Percentiles rank a stretch among this genome's conserved stretches.
Evolutionary conservation across 1,140 invertebrate genomes (phyloP).

Genomic region (Periplaneta americana): DNA sequence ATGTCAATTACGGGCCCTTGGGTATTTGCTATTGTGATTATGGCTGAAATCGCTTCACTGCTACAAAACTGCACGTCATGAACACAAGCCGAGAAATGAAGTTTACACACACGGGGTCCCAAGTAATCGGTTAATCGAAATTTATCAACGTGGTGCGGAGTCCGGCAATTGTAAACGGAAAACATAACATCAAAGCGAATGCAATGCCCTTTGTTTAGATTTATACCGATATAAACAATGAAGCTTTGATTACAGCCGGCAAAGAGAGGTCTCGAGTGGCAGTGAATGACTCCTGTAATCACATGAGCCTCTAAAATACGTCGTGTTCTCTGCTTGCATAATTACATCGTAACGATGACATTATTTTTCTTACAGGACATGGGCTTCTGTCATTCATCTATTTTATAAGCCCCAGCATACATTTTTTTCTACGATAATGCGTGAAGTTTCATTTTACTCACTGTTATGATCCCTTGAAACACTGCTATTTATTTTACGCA

Average conservation of each 20-base stretch:
- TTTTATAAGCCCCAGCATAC: no score
- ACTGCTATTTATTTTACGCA: no score
- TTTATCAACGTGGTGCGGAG: not conserved
- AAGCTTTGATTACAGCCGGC: not conserved
- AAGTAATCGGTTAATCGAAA: not conserved
- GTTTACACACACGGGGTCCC: not conserved
- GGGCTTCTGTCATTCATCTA: no score
- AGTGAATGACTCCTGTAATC: not conserved
- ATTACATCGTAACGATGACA: no score
- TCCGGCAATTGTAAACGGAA: not conserved
- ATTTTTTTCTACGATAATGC: no score
- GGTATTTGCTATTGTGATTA: not conserved
- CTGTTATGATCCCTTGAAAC: no score
- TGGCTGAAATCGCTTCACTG: not conserved
- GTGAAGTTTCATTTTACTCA: no score
- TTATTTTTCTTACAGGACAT: no score
- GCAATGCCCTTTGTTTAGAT: not conserved
- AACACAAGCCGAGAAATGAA: not conserved
- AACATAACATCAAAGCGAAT: not conserved
- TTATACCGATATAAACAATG: not conserved
- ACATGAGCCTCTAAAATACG: not conserved
- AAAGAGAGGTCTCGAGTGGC: not conserved
- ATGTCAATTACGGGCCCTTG: not conserved
- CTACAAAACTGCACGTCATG: not conserved
- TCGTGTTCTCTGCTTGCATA: no score